Conservation (phyloP, 2,113 vertebrate genomes). For the Bagarius yarrelli region DNA sequence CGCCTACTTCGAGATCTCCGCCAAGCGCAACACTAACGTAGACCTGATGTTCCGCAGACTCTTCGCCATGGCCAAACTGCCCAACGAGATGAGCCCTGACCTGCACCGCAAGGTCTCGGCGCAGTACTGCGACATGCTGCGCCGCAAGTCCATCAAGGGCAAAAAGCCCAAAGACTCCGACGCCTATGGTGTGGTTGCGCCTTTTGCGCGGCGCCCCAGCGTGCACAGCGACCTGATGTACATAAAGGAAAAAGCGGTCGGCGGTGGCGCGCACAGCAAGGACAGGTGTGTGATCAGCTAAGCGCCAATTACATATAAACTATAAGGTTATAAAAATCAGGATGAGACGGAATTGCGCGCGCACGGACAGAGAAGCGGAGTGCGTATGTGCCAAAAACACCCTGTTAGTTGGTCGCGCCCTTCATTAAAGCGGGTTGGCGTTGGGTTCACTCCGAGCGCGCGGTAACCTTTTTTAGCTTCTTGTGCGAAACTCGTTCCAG, state of each 20-base stretch:
- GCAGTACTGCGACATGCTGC: conserved; percentile 90
- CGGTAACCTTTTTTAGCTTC: conserved; percentile 60
- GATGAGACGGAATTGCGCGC: background rate
- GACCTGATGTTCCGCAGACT: conserved; percentile 95
- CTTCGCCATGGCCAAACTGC: conserved; percentile 92
- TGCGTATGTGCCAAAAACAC: background rate
- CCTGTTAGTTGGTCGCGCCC: background rate
- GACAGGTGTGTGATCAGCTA: conserved; percentile 93
- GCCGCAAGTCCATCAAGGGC: conserved; percentile 82
- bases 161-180: conserved; percentile 65
- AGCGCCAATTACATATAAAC: conserved; percentile 6
- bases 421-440: conserved; percentile 42
- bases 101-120: conserved; percentile 91
- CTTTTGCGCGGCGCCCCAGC: conserved; percentile 90
- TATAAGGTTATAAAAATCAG: background rate
- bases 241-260: conserved; percentile 88
- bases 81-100: conserved; percentile 96
- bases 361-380: too few species aligned
- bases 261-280: conserved; percentile 77
- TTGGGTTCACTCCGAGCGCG: conserved; percentile 55
- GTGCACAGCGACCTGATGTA: conserved; percentile 98
- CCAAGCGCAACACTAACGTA: conserved; percentile 93
- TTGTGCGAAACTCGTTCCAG: conserved; percentile 54
- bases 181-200: conserved; percentile 90
- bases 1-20: conserved; percentile 95